Evolutionary conservation across 1,140 invertebrate species (phyloP), one percentile per base, ranked within the genome.

Genomic region (Coelopa frigida): DNA sequence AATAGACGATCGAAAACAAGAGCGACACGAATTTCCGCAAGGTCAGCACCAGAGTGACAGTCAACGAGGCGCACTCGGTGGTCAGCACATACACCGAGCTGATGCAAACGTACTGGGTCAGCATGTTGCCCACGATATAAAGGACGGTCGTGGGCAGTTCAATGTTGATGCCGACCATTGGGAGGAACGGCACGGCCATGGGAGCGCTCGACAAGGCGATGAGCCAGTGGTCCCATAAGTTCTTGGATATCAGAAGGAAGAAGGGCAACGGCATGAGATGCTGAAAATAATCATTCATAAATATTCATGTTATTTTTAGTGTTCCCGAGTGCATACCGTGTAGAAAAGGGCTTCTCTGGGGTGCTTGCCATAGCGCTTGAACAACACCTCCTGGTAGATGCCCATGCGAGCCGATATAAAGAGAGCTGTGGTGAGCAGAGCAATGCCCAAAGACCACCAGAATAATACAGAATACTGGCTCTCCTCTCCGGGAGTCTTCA

Each of bases 101-200:
- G 46, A 98, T 96, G 65, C 95, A 99, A 36, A 96, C 61, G 77
- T 91, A 98, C 79, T 98, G 94, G 7, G 94, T 91, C 0, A 94
- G 48, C 15, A 91, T 82, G 72, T 97, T 97, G 33, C 85, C 82
- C 39, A 89, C 61, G 29, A 98, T 74, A 72, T 85, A 94, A 11
- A 85, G 48, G 57, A 92, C 80, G 57, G 89, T 75, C 54, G 78
- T 74, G 5, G 94, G 92, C 12, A 94, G 33, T 15, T 56, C 22
- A 4, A 44, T 14, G 7, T 49, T 43, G 1, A 80, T 33, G 12
- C 72, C 73, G 7, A 78, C 50, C 6, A 75, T 62, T 23, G 70
- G 73, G 11, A 78, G 50, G 3, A 65, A 10, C 29, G 76, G 71
- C 27, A 80, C 20, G 36, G 37, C 41, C 18, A 75, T 38, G n/a